Evolutionary conservation across 2,888 invertebrate genomes (phyloP), one percentile per base, ranked within the genome.

Genomic region (Rotaria magnacalcarata): DNA sequence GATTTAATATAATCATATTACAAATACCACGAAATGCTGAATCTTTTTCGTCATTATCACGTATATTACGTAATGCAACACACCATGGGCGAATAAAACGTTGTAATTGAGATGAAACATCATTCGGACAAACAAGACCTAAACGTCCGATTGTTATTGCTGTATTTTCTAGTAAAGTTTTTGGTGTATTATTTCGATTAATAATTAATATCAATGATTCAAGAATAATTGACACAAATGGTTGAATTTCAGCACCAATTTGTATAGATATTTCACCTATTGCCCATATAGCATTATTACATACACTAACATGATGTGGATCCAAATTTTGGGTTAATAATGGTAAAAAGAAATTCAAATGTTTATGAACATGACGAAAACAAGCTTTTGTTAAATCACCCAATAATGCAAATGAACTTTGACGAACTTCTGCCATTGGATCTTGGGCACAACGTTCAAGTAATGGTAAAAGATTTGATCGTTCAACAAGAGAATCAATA

Each of bases 1-100:
- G 98, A 93, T 99, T 98, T 86, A 96, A 95, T 88, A 96, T 96
- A 89, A 98, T 97, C 97, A 99, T 97, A 92, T 96, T 95, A 92
- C 99, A 99, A 94, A 99, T 96, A 88, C 99, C 99, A 90, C 97
- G 94, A 93, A 99, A 99, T 85, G 99, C 99, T 19, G 96, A 97
- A 92, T 99, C 99, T 92, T 99, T 99, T 92, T 99, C 99, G 91
- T 97, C 97, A 92, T 99, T 99, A 92, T 99, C 99, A 89, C 98
- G 94, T 89, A 99, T 98, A 92, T 98, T 98, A 89, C 98, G 94
- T 90, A 99, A 93, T 86, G 97, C 97, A 88, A 95, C 94, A 91
- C 97, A 97, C 97, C 97, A 99, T 94, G 97, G 96, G 93, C 97
- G 95, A 93, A 98, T 97, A 96, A 99, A 99, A 94, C 97, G 96